Evolutionary conservation across 2,113 vertebrate genomes (phyloP), one percentile per base, ranked within the genome.

Genomic region (Mus pahari): DNA sequence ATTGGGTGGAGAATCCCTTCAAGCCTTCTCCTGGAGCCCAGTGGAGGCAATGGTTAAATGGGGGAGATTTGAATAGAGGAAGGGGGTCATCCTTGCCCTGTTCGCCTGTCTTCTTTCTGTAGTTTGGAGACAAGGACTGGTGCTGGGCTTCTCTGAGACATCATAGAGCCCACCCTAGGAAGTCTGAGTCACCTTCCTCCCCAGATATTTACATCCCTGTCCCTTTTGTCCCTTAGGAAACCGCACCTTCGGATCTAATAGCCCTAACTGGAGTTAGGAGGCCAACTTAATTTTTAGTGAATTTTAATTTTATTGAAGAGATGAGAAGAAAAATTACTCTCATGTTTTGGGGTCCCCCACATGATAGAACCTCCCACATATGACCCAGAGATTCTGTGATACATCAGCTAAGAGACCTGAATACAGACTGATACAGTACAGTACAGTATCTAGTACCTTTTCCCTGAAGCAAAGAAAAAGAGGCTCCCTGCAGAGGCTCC

Each of bases 301-400:
- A 66, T 66, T 33, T 66, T 66, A 12, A 66, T 93, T 91, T 93
- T 79, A 86, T 36, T 89, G 70, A 88, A 28, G 12, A 9, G 0
- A 2, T 94, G 62, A n/a, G 16, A 17, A 55, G 90, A 50, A 39
- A 95, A 91, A 84, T 82, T 48, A 71, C 28, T 77, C 92, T 81
- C 58, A 79, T 64, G 42, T 36, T 89, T 77, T 64, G 45, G 55
- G 1, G 11, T 5, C 6, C 3, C 26, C 42, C 20, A 45, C 62
- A 24, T 92, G 39, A 73, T 60, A 42, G 28, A 6, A 62, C 79
- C 17, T 13, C 22, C 24, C 33, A 24, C 79, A 70, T 22, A 17
- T 55, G 91, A 58, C 39, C 45, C 94, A 77, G n/a, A n/a, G 26
- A 10, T 79, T 90, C 53, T 36, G n/a, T 13, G 36, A 53, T 9